Evolutionary conservation across 1,140 invertebrate genomes (phyloP), one percentile per base, ranked within the genome.

Genomic region (Oryctes rhinoceros): DNA sequence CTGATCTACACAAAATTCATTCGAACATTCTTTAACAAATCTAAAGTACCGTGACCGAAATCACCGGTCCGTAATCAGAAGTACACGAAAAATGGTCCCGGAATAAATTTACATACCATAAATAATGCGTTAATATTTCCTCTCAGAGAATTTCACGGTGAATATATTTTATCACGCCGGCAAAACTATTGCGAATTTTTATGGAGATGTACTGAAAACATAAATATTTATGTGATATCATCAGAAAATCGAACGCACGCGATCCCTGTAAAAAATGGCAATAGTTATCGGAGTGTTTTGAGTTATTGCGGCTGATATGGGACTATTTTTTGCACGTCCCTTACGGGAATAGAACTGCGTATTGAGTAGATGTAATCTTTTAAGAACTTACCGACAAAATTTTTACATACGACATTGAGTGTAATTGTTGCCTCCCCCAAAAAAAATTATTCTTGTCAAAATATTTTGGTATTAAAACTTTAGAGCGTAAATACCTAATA

Each of bases 181-280:
- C 65, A 71, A 71, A 71, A 71, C 65, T 18, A 71, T 71, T 37
- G 18, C 1, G 65, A 71, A 71, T 71, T 71, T 71, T 71, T 71
- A 71, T 71, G 65, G 65, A 71, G 35, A 71, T 71, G 35, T 71
- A 71, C 65, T 24, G 65, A 71, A 71, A 3, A 37, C 65, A 71
- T 71, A 71, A 71, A 71, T 71, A 71, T 71, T 71, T 71, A 71
- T 18, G 35, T 71, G 65, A 71, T 71, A 71, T 35, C 65, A 71
- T 71, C 65, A 71, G 13, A 24, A 24, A 37, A 71, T 59, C 53
- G 53, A 71, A 37, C 35, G 3, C 65, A 37, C 65, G n/a, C 65
- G 65, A 71, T 71, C 10, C 1, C 6, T 59, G 53, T 59, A 59
- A 59, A 59, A 59, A 59, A 59, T 59, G 53, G 15, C 18, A 13